These are phyloP conservation scores for Hydrotaea cyrtoneurina DNA, from an alignment of 2,888 invertebrate species.

Conservation along the genomic window DNA sequence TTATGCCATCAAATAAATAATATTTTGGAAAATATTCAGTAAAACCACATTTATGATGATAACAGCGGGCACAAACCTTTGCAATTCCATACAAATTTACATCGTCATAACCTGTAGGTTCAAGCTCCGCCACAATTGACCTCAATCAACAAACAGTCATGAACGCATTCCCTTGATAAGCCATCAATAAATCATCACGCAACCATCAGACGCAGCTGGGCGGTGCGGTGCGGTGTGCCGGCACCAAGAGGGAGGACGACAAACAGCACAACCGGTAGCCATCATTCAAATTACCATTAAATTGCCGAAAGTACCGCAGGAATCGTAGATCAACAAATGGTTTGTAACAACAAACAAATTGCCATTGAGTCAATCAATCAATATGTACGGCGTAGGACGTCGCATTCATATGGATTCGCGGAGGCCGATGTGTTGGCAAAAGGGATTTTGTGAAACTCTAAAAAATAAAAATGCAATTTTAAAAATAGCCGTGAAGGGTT, in stretches of 20 bases:
- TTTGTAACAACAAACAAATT: constrained; percentile 14
- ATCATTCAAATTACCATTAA: constrained; percentile 20
- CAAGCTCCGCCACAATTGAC: not conserved
- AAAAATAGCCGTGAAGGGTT: too few relatives aligned
- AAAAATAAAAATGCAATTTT: too few relatives aligned
- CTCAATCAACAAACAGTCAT: constrained; percentile 14
- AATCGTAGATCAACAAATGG: constrained; percentile 15
- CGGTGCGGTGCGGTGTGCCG: not conserved
- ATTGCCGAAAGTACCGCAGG: not conserved
- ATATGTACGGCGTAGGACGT: too few relatives aligned
- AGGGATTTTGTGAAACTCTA: too few relatives aligned
- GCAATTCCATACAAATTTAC: not conserved
- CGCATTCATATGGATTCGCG: not conserved
- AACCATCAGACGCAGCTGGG: not conserved
- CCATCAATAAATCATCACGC: constrained; percentile 15
- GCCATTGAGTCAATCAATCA: not conserved
- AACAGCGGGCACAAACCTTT: not conserved
- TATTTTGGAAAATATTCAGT: too few relatives aligned
- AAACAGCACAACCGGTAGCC: constrained; percentile 6
- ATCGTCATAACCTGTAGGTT: not conserved
- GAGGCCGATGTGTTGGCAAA: not conserved
- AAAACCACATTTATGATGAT: too few relatives aligned
- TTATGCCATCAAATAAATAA: too few relatives aligned
- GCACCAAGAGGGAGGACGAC: not conserved
- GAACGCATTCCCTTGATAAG: not conserved